A percentile compares a stretch with the other conserved stretches of the same genome.
These are phyloP conservation scores for Philereme transversata DNA, from an alignment of 2,888 invertebrate genomes.

Conservation along the genomic window DNA sequence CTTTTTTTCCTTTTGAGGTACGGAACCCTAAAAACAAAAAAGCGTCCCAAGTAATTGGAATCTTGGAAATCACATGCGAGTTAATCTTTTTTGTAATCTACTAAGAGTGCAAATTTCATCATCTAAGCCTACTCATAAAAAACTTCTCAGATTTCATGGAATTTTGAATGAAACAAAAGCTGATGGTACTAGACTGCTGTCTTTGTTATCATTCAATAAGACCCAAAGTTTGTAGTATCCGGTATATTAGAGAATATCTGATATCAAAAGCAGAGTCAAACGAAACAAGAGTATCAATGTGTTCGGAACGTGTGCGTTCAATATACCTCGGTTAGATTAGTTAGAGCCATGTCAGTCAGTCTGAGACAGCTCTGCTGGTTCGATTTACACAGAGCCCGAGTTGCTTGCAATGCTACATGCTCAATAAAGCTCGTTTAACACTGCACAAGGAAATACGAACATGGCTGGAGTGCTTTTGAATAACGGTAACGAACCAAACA, in stretches of 20 bases:
- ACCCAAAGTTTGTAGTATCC: too few species aligned
- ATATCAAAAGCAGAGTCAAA: constrained; percentile 2
- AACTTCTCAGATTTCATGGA: too few species aligned
- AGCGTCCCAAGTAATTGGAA: constrained; percentile 14
- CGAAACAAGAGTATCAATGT: constrained; percentile 9
- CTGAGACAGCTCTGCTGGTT: constrained; percentile 71
- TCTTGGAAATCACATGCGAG: constrained; percentile 8
- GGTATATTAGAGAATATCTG: too few species aligned
- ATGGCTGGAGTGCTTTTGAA: constrained; percentile 40
- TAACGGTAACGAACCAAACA: constrained; percentile 22
- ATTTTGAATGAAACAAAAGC: too few species aligned
- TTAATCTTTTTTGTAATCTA: background rate
- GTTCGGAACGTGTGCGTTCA: constrained; percentile 41
- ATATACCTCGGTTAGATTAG: constrained; percentile 60
- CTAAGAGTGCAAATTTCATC: background rate
- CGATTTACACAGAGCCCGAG: constrained; percentile 66
- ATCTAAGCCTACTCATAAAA: too few species aligned
- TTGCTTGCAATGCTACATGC: constrained; percentile 60
- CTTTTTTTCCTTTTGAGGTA: too few species aligned
- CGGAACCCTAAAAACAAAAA: background rate
- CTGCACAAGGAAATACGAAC: constrained; percentile 58
- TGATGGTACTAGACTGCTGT: too few species aligned
- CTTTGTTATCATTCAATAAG: too few species aligned
- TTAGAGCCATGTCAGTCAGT: constrained; percentile 73
- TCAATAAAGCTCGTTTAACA: constrained; percentile 72